Percentiles rank a stretch among this genome's conserved stretches.
These are phyloP conservation scores for Scolopax bukidnonensis DNA, from an alignment of 2,797 vertebrate genomes.

Conservation along the genomic window DNA sequence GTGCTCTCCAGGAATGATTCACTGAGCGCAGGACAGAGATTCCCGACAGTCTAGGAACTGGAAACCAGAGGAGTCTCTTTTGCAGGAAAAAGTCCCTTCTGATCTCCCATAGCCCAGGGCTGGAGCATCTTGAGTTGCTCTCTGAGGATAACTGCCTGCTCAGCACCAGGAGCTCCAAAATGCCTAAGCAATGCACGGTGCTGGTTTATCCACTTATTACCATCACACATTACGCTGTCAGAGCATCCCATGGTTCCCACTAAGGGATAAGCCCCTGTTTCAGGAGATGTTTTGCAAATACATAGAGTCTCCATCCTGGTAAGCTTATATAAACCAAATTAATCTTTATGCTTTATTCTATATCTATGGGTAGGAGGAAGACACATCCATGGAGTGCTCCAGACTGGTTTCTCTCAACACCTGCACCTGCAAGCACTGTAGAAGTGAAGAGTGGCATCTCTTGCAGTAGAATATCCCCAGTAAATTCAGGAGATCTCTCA, in stretches of 20 bases:
- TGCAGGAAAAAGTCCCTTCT: conserved; percentile 22
- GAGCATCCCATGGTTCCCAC: neutral
- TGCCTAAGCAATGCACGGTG: neutral
- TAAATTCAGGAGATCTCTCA: neutral
- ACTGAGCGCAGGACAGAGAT: conserved; percentile 36
- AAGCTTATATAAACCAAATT: neutral
- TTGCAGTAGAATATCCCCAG: neutral
- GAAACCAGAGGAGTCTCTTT: conserved; percentile 8
- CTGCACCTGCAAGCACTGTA: neutral
- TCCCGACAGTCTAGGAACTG: conserved; percentile 17
- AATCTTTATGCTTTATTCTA: neutral
- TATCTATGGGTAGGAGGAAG: neutral
- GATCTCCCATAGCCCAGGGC: neutral
- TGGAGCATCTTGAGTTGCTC: neutral
- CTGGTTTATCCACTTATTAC: neutral
- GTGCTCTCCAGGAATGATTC: conserved; percentile 62
- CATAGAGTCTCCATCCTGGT: neutral
- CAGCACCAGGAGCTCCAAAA: neutral
- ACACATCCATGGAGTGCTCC: neutral
- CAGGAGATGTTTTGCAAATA: neutral
- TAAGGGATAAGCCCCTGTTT: neutral
- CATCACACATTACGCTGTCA: accelerated
- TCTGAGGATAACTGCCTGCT: neutral
- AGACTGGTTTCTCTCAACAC: neutral
- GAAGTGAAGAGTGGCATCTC: neutral